phyloP scores from a whole-genome alignment of 2,113 vertebrate species.

The Anser cygnoides region DNA sequence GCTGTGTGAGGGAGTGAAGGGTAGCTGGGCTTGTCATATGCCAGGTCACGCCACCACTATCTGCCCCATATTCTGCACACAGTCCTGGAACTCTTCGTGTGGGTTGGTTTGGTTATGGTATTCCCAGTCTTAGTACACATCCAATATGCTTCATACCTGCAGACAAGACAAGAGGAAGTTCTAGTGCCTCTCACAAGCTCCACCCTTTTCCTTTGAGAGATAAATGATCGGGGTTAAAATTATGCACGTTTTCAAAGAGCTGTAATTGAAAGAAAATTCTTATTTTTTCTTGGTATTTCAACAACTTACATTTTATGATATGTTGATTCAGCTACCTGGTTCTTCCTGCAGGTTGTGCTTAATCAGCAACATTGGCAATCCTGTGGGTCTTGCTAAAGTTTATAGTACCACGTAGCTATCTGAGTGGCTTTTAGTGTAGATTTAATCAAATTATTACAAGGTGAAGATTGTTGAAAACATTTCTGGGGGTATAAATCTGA shows the following conservation, averaged over 20 bases:
- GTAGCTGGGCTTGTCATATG: no score
- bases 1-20: fast-evolving
- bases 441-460: slow-evolving; percentile 29
- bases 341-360: neutral
- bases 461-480: neutral
- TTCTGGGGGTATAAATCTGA: slow-evolving; percentile 16
- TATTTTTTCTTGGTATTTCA: neutral
- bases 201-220: neutral
- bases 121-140: neutral
- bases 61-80: fast-evolving
- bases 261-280: neutral
- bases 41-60: no score
- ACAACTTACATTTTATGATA: neutral
- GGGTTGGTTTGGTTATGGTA: fast-evolving
- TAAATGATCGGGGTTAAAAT: neutral
- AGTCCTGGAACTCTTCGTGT: neutral
- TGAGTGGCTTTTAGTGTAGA: slow-evolving; percentile 26
- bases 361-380: neutral
- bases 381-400: neutral
- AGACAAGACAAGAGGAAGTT: neutral
- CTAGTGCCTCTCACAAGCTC: neutral
- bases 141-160: neutral
- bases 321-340: neutral
- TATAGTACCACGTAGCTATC: neutral
- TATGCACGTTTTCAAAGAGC: neutral